Evolutionary conservation across 2,888 invertebrate species (phyloP).

Genomic region (Eilema sororculum): DNA sequence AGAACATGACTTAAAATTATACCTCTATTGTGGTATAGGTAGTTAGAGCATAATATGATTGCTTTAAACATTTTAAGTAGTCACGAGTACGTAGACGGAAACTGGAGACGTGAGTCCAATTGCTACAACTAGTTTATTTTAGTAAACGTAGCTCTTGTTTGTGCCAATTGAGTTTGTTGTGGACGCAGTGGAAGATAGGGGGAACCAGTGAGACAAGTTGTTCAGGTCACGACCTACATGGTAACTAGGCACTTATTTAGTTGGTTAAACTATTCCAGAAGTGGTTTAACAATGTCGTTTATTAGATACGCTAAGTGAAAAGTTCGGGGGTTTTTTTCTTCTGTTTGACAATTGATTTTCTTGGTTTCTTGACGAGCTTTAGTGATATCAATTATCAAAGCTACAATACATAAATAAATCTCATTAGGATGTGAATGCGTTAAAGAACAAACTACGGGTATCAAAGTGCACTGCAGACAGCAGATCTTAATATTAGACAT

Average conservation of each 20-base stretch:
- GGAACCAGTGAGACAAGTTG: slow-evolving; percentile 40
- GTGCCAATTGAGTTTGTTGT: slow-evolving; percentile 53
- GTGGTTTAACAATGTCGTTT: not conserved
- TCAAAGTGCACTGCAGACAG: no score
- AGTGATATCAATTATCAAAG: no score
- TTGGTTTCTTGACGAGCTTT: no score
- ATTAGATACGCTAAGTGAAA: not conserved
- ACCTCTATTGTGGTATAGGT: not conserved
- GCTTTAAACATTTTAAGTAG: slow-evolving; percentile 12
- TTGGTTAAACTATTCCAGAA: not conserved
- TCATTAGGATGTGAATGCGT: no score
- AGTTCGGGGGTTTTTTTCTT: not conserved
- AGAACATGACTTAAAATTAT: not conserved
- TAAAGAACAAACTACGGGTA: no score
- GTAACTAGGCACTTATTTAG: slow-evolving; percentile 33
- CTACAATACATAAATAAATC: no score
- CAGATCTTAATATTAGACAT: no score
- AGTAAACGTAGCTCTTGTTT: slow-evolving; percentile 49
- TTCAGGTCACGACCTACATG: slow-evolving; percentile 44
- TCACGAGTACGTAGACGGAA: slow-evolving; percentile 2
- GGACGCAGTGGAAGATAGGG: slow-evolving; percentile 42
- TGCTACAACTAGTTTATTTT: slow-evolving; percentile 39
- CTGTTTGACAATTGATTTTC: not conserved
- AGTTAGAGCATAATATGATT: not conserved
- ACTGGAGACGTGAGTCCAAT: slow-evolving; percentile 31